phyloP scores from a whole-genome alignment of 2,113 vertebrate species.

The Campylomormyrus tamandua region DNA sequence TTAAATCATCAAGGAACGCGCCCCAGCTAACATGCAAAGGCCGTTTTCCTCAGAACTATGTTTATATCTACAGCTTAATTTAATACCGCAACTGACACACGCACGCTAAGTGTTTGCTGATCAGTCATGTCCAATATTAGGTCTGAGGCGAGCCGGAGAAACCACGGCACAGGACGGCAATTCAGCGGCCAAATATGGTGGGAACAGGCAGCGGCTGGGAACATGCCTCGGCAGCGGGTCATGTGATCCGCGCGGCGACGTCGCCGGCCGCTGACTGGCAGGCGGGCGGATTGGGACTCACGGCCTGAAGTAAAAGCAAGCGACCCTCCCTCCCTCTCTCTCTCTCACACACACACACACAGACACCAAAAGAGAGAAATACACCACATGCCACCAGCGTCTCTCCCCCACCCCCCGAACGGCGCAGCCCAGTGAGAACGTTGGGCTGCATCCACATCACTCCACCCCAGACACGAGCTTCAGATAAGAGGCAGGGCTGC shows the following conservation, averaged over 20 bases:
- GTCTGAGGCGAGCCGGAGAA: not conserved
- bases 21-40: not conserved
- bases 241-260: not conserved
- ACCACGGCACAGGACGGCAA: not conserved
- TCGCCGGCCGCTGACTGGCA: not conserved
- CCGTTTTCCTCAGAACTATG: not conserved
- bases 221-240: not conserved
- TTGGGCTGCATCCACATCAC: not conserved
- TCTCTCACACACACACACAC: slow-evolving; percentile 5
- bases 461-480: not conserved
- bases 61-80: slow-evolving; percentile 3
- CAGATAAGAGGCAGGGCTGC: not conserved
- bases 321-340: not conserved
- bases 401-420: not conserved
- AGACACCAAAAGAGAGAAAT: too few species aligned
- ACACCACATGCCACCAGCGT: not conserved
- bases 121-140: slow-evolving; percentile 2
- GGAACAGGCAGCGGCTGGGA: not conserved
- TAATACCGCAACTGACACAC: not conserved
- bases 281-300: not conserved
- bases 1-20: not conserved
- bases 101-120: not conserved
- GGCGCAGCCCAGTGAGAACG: not conserved
- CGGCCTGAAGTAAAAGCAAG: not conserved
- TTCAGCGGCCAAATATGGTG: slow-evolving; percentile 19